Base-by-base conservation (phyloP, 2,797 vertebrate species). In the Phoeniculus purpureus region DNA sequence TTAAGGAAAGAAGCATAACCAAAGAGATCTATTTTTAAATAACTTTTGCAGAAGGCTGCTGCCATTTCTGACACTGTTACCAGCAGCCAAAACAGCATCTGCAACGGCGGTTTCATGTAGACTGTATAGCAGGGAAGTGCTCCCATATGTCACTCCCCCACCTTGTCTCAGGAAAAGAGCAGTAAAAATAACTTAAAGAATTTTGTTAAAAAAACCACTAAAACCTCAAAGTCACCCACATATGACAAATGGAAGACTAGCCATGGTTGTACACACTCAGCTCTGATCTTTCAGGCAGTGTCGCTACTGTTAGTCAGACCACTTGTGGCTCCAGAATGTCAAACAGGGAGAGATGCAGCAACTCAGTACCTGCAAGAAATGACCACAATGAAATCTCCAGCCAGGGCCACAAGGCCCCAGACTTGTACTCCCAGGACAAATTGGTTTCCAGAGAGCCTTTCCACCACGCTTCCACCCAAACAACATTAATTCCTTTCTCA, bases 11-110 rank as follows among this genome's bases (percentile, higher is more conserved):
- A 84, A 90, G 65, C 75, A 84, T 59, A 90, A 74, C 83, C 87
- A 87, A 89, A 92, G 22, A 61, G 66, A 65, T 71, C 89, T 95
- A 93, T 95, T 92, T 95, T 94, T 93, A 93, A 92, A 95, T 29
- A 43, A 50, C 83, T 92, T 92, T 75, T 87, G 60, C 77, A 85
- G 85, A 83, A 91, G 80, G 51, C 85, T 87, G 59, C 81, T 94
- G 77, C 94, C 92, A 84, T 88, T 83, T 91, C 87, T 77, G 65
- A 77, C 71, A 67, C 64, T 32, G 60, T 70, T 58, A 84, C 80
- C 74, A 74, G 76, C 73, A 93, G 94, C 92, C 92, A 94, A 94
- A 78, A 40, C 81, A 87, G 90, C 93, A 95, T 94, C 92, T 94
- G 87, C 0, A 0, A 47, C 78, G 84, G 74, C 64, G 91, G 71